Percentiles rank a stretch among this genome's conserved stretches.
phyloP scores from a whole-genome alignment of 2,797 vertebrate species.

The Lepus oiostolus region DNA sequence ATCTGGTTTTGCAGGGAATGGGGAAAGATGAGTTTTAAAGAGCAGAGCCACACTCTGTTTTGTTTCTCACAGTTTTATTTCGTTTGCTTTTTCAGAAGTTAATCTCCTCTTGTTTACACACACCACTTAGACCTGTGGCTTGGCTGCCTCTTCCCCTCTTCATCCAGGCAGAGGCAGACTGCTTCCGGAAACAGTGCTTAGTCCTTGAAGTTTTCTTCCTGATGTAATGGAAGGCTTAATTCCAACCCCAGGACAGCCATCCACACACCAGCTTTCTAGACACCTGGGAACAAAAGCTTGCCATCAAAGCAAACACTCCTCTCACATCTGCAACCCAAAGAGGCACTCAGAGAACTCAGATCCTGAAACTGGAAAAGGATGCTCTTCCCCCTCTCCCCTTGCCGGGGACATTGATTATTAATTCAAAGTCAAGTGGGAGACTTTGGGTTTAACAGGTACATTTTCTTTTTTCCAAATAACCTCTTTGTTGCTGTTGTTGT shows the following conservation, averaged over 20 bases:
- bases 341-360: conserved; percentile 23
- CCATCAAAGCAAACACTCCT: conserved; percentile 70
- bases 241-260: conserved; percentile 36
- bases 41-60: not conserved
- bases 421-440: conserved; percentile 62
- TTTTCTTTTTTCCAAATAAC: not conserved
- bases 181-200: conserved; percentile 16
- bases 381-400: not conserved
- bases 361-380: conserved; percentile 38
- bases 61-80: conserved; percentile 53
- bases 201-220: conserved; percentile 68
- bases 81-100: conserved; percentile 55
- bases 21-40: not conserved
- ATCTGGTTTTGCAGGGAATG: not conserved
- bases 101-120: conserved; percentile 44
- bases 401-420: not conserved
- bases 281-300: conserved; percentile 62
- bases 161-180: conserved; percentile 45
- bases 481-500: not conserved
- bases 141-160: conserved; percentile 10
- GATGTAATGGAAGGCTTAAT: conserved; percentile 73
- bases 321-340: conserved; percentile 68
- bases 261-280: conserved; percentile 25
- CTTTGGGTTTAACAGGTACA: not conserved
- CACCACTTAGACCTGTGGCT: not conserved